Conservation (phyloP, 2,113 vertebrate genomes). For the Gasterosteus aculeatus region DNA sequence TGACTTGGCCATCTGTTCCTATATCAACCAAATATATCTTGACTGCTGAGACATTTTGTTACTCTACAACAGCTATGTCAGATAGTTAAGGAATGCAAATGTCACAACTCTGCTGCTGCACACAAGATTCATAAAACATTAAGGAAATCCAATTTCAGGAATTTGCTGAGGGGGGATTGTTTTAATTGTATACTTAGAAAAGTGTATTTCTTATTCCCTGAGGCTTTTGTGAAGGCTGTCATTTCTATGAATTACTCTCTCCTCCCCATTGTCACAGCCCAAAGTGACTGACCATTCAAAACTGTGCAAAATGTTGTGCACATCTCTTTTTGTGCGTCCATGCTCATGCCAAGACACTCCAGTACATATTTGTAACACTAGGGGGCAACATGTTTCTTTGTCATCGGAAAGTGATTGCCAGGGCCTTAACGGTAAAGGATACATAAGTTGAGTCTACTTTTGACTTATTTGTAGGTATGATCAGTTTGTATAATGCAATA, state of each 20-base stretch:
- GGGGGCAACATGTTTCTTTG: constrained; percentile 75
- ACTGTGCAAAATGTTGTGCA: too few species aligned
- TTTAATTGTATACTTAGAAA: constrained; percentile 5
- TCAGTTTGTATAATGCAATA: constrained; percentile 36
- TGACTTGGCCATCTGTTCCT: constrained; percentile 58
- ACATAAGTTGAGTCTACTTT: constrained; percentile 42
- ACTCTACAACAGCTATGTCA: constrained; percentile 13
- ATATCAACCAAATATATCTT: constrained; percentile 9
- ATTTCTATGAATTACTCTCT: not conserved
- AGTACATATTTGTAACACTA: constrained; percentile 60
- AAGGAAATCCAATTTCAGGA: not conserved
- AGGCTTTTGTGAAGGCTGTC: constrained; percentile 5
- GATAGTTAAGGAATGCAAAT: not conserved
- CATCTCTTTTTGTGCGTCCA: not conserved
- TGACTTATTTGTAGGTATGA: constrained; percentile 60
- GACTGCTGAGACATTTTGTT: constrained; percentile 7
- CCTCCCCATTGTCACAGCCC: constrained; percentile 9
- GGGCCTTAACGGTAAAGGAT: constrained; percentile 49
- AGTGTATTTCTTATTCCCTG: not conserved
- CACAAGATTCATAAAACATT: not conserved
- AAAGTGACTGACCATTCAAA: constrained; percentile 31
- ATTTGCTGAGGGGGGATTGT: constrained; percentile 6
- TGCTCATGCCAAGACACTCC: not conserved
- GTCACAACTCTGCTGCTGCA: not conserved
- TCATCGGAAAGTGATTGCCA: constrained; percentile 11